Evolutionary conservation across 2,113 vertebrate species (phyloP), one percentile per base, ranked within the genome.

Genomic region (Butorides virescens): DNA sequence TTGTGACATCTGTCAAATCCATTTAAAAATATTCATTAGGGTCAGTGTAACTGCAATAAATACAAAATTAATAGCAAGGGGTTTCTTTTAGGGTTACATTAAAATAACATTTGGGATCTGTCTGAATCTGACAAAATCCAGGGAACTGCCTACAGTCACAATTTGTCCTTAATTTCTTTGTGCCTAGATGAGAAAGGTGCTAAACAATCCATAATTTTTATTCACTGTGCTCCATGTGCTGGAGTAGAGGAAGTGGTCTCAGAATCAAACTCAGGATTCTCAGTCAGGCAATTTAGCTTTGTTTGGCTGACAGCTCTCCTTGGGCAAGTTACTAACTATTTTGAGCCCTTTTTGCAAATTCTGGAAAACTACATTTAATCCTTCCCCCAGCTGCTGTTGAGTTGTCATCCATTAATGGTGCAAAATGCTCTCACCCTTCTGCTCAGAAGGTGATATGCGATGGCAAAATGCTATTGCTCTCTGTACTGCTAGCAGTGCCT

Each of bases 71-170:
- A 95, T 87, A 92, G 79, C 79, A 87, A 42, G 36, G 34, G n/a
- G 20, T 47, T 72, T 91, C 80, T 95, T 91, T 95, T 91, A 78
- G 86, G 84, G 82, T 90, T 95, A 77, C 67, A 86, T 81, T 95
- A 95, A 94, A 95, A 96, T 70, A 92, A 95, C 74, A 95, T 91
- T 95, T 5, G 2, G 76, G 39, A 94, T 96, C 65, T 65, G 92
- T 94, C 83, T 90, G 92, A 90, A 94, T 70, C 82, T 94, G 95
- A 92, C 86, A 95, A 95, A 93, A 96, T 75, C 68, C 95, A 97
- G 88, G 67, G 76, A 95, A 93, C 61, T 49, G 34, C 29, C 74
- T 89, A 78, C 34, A 59, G 61, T 21, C 66, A 95, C 70, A 74
- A 70, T 68, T 77, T 70, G 55, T 71, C 76, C 76, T 78, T 90